Evolutionary conservation across 2,888 invertebrate genomes (phyloP).

Genomic region (Exocentrus adspersus): DNA sequence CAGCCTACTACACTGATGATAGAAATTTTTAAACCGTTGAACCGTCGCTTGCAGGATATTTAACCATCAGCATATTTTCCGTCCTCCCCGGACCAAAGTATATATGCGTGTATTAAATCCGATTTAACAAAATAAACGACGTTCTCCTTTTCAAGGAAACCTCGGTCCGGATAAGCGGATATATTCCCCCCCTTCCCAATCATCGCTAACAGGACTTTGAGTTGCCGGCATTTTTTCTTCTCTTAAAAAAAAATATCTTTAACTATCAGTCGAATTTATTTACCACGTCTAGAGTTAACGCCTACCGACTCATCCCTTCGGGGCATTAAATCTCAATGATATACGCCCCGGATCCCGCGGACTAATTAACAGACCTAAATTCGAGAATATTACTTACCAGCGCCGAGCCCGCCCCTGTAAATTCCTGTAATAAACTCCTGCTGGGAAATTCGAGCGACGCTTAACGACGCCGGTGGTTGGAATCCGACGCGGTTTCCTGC

Average conservation of each 20-base stretch:
- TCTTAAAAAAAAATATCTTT: no score
- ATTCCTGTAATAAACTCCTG: constrained; percentile 18
- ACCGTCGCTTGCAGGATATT: no score
- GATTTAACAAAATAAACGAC: background rate
- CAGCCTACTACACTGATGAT: background rate
- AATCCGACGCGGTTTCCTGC: no score
- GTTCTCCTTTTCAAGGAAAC: background rate
- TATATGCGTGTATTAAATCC: background rate
- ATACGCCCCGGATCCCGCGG: constrained; percentile 24
- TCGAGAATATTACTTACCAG: constrained; percentile 38
- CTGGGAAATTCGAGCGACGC: background rate
- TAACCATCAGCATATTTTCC: no score
- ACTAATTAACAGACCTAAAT: constrained; percentile 39
- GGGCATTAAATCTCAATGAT: constrained; percentile 36
- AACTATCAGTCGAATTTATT: no score
- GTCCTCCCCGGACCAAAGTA: no score
- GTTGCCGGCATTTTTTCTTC: no score
- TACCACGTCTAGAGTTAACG: no score
- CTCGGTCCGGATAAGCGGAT: no score
- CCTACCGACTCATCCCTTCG: constrained; percentile 10
- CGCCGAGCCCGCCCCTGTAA: constrained; percentile 31
- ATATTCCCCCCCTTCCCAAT: no score
- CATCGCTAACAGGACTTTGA: no score
- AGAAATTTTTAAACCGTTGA: no score
- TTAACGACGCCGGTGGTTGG: background rate